Conservation (phyloP, 1,140 invertebrate species). For the Drosophila kanapiae region DNA sequence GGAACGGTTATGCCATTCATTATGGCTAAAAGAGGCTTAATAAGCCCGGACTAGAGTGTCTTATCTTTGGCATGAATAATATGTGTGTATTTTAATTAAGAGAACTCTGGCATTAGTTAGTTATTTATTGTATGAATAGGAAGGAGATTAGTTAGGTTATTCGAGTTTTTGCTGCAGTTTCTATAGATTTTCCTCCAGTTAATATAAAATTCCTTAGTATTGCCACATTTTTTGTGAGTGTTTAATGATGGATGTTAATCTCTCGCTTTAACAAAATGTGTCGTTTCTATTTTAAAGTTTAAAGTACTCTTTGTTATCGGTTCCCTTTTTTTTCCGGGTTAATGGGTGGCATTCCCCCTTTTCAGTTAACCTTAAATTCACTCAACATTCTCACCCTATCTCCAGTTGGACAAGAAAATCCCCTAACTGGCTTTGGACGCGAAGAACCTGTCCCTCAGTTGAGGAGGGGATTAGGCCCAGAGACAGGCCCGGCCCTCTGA, state of each 20-base stretch:
- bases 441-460: slow-evolving; percentile 38
- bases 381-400: slow-evolving; percentile 24
- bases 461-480: slow-evolving; percentile 23
- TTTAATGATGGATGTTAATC: background rate
- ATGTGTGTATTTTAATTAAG: background rate
- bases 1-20: slow-evolving; percentile 50
- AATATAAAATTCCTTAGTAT: no score
- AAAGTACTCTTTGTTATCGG: background rate
- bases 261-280: background rate
- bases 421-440: slow-evolving; percentile 23
- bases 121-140: background rate
- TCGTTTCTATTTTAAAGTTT: background rate
- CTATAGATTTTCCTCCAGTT: background rate
- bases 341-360: slow-evolving; percentile 15
- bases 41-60: slow-evolving; percentile 22
- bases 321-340: background rate
- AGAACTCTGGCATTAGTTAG: background rate
- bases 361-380: slow-evolving; percentile 6
- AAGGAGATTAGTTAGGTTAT: background rate
- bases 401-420: slow-evolving; percentile 30
- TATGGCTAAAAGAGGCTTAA: slow-evolving; percentile 43
- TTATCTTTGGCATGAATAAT: slow-evolving; percentile 9
- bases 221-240: background rate
- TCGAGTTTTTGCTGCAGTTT: background rate
- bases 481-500: slow-evolving; percentile 10